Percentiles rank a stretch among this genome's conserved stretches.
Conservation (phyloP, 2,113 vertebrate species). For the Phrynosoma blainvillii region DNA sequence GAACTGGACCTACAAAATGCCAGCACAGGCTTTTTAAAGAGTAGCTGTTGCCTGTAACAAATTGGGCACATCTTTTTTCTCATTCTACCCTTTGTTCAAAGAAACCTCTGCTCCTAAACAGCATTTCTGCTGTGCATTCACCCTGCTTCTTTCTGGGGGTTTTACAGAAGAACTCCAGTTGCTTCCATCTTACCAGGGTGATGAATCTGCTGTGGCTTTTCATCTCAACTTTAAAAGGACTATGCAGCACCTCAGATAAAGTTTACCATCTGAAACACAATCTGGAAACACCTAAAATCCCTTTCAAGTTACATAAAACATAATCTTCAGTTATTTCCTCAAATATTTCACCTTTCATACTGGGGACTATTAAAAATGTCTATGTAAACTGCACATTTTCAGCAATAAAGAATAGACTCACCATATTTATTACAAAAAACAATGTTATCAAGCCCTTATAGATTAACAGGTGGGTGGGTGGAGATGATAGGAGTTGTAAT, state of each 20-base stretch:
- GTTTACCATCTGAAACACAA: background rate
- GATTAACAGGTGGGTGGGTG: background rate
- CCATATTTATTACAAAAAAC: no score
- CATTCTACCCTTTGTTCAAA: background rate
- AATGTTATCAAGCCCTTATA: background rate
- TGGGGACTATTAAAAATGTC: background rate
- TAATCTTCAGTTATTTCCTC: no score
- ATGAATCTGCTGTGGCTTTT: no score
- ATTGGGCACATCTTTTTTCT: background rate
- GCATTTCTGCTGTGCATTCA: background rate
- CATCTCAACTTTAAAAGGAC: no score
- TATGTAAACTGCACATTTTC: background rate
- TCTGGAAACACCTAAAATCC: background rate
- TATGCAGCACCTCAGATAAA: background rate
- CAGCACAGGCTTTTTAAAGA: constrained; percentile 1
- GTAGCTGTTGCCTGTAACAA: background rate
- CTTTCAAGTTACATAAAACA: no score
- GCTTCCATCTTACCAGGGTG: no score
- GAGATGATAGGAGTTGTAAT: background rate
- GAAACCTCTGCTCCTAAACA: background rate
- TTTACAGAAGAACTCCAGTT: background rate
- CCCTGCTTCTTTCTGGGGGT: background rate
- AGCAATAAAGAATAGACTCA: background rate
- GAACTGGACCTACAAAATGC: background rate
- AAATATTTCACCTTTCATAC: background rate